phyloP scores from a whole-genome alignment of 2,113 vertebrate genomes.

The Miniopterus natalensis region DNA sequence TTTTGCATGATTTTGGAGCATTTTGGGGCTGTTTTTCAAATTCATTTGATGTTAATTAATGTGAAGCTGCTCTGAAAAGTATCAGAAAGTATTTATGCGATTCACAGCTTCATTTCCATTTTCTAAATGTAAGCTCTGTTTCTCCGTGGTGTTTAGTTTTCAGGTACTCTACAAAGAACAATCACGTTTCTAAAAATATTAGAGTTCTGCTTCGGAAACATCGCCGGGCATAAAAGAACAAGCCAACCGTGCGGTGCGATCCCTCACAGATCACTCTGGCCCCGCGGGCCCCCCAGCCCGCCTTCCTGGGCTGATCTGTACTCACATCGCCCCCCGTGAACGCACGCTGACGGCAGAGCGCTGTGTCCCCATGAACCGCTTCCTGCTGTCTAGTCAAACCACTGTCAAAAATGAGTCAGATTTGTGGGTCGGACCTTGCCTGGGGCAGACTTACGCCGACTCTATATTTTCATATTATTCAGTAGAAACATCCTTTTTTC shows the following conservation, averaged over 20 bases:
- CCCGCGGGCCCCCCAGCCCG: too few species aligned
- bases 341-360: not conserved
- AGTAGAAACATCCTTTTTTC: not conserved
- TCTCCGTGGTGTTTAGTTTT: slow-evolving; percentile 57
- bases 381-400: not conserved
- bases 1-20: not conserved
- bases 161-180: not conserved
- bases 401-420: not conserved
- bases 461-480: not conserved
- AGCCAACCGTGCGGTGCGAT: not conserved
- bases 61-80: not conserved
- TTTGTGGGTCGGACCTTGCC: not conserved
- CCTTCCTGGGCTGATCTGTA: not conserved
- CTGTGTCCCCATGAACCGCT: not conserved
- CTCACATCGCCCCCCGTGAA: not conserved
- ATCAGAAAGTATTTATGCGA: not conserved
- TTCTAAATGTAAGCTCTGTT: slow-evolving; percentile 14
- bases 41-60: slow-evolving; percentile 63
- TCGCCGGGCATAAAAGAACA: not conserved
- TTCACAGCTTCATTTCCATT: slow-evolving; percentile 46
- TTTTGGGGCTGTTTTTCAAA: not conserved
- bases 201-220: slow-evolving; percentile 22
- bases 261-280: not conserved
- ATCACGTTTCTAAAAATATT: slow-evolving; percentile 2
- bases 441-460: rapidly evolving